These are phyloP conservation scores for Clivina fossor DNA, from an alignment of 2,888 invertebrate genomes.

Conservation along the genomic window DNA sequence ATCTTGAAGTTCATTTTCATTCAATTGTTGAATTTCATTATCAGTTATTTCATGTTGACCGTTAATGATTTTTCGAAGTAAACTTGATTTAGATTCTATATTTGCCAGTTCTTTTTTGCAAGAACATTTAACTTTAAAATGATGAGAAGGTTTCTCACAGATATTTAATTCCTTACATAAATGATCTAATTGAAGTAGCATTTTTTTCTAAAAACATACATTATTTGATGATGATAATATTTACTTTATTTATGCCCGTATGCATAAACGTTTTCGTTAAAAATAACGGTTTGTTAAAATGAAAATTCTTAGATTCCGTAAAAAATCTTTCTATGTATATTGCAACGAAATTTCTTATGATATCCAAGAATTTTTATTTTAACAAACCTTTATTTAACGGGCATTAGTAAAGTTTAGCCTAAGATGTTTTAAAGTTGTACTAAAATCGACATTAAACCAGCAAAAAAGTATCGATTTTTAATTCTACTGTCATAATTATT, in stretches of 20 bases:
- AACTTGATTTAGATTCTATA: background rate
- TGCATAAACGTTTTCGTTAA: too few relatives aligned
- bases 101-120: background rate
- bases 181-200: slow-evolving; percentile 53
- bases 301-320: too few relatives aligned
- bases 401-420: too few relatives aligned
- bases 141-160: slow-evolving; percentile 41
- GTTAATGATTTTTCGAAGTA: background rate
- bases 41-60: slow-evolving; percentile 1
- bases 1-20: slow-evolving; percentile 3
- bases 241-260: background rate
- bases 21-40: slow-evolving; percentile 1
- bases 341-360: too few relatives aligned
- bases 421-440: too few relatives aligned
- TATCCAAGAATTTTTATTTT: too few relatives aligned
- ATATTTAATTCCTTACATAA: slow-evolving; percentile 53
- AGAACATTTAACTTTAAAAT: slow-evolving; percentile 32
- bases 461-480: too few relatives aligned
- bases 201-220: slow-evolving; percentile 49
- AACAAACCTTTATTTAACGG: too few relatives aligned
- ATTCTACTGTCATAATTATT: too few relatives aligned
- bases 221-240: background rate
- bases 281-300: too few relatives aligned
- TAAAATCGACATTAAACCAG: too few relatives aligned
- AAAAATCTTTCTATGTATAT: too few relatives aligned